phyloP scores from a whole-genome alignment of 2,113 vertebrate genomes.

The Toxotes jaculatrix region DNA sequence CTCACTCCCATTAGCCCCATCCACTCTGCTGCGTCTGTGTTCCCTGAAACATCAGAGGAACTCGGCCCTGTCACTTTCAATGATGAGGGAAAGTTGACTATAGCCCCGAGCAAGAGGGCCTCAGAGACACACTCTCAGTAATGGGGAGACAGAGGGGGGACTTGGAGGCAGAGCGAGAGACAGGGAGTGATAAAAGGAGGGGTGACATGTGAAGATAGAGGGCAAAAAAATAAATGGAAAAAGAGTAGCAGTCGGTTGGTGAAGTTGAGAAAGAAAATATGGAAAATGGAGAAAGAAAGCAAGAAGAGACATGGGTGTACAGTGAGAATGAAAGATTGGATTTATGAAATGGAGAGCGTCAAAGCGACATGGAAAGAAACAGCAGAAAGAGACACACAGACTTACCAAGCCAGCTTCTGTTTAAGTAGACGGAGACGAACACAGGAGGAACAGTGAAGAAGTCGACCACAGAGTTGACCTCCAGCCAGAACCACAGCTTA shows the following conservation, averaged over 20 bases:
- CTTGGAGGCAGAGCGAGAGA: conserved; percentile 23
- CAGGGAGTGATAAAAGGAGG: conserved; percentile 74
- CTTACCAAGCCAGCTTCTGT: conserved; percentile 99
- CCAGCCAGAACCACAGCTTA: conserved; percentile 99
- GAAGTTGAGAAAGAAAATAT: background rate
- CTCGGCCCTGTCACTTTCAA: conserved; percentile 73
- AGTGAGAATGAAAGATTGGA: background rate
- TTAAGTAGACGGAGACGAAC: conserved; percentile 98
- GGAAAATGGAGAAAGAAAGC: background rate
- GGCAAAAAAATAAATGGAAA: conserved; percentile 7
- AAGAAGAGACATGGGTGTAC: background rate
- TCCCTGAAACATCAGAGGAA: conserved; percentile 70
- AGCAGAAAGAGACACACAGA: conserved; percentile 46
- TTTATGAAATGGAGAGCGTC: background rate
- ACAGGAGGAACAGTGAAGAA: conserved; percentile 99
- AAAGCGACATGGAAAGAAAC: background rate
- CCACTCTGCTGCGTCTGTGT: conserved; percentile 59
- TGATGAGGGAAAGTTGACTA: conserved; percentile 73
- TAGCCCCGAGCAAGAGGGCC: conserved; percentile 63
- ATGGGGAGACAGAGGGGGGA: conserved; percentile 48
- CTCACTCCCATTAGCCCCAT: conserved; percentile 61
- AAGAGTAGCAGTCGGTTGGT: background rate
- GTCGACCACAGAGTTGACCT: conserved; percentile 99
- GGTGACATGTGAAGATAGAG: conserved; percentile 43
- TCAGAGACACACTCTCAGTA: conserved; percentile 67